Evolutionary conservation across 2,797 vertebrate species (phyloP), one percentile per base, ranked within the genome.

Genomic region (Alectoris magna): DNA sequence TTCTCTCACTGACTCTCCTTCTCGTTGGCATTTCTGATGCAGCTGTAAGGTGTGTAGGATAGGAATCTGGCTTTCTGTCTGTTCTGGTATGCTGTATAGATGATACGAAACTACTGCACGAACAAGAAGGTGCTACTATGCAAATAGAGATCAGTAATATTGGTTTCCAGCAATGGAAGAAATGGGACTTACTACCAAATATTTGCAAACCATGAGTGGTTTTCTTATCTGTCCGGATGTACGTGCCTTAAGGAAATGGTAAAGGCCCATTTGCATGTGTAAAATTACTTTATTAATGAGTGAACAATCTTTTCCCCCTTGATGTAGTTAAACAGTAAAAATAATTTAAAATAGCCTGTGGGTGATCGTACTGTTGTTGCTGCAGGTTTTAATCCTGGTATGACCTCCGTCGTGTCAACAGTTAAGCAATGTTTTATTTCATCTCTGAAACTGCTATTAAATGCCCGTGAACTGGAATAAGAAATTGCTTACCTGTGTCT

Each of bases 381-480:
- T 89, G 60, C 6, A 60, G 73, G 49, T 56, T 48, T 24, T 72
- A 75, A 60, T 93, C 72, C 36, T 53, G 22, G 5, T 59, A 5
- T 1, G 5, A 69, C 62, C 22, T 68, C 34, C 60, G 64, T 73
- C 63, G 6, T 24, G 8, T 87, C 36, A 92, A 67, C 14, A 85
- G 79, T 41, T 70, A 46, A 87, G 44, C 13, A 70, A 69, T 48
- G 60, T 66, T 94, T 76, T 80, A 60, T 90, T 95, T 94, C 15
- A 29, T 71, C 70, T 72, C 73, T 89, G 58, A 73, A 71, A 62
- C 39, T 90, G 85, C 75, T 46, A 49, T 41, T 75, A 83, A 88
- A 49, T 77, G 59, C 58, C 93, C 91, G 84, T 62, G 73, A 94
- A 83, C 51, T 82, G 51, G 90, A 90, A 81, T 62, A 92, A 93